Conservation (phyloP, 2,797 vertebrate species). For the Gymnopithys bicolor region DNA sequence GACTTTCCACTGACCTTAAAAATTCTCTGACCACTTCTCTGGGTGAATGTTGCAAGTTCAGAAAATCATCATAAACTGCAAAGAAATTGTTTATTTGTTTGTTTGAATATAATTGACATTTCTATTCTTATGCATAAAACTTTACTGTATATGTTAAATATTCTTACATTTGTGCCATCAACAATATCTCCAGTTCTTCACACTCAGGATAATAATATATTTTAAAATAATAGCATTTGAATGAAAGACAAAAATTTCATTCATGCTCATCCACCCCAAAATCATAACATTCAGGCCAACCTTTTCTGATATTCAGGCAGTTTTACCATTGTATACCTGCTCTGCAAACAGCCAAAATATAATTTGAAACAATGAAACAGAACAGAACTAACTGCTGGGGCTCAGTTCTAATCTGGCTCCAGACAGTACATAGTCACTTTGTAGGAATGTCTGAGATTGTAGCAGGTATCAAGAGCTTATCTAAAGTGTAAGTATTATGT, state of each 20-base stretch:
- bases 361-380: neutral
- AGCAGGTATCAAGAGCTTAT: neutral
- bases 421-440: neutral
- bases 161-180: neutral
- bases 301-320: neutral
- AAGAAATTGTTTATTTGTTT: neutral
- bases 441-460: neutral
- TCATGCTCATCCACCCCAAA: neutral
- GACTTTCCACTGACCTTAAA: neutral
- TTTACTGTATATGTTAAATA: neutral
- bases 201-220: neutral
- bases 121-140: neutral
- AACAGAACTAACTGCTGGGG: neutral
- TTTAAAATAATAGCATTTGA: neutral
- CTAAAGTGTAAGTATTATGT: neutral
- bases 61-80: neutral
- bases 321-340: neutral
- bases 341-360: neutral
- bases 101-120: neutral
- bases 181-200: neutral
- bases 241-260: neutral
- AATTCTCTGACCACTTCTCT: neutral
- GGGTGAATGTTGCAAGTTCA: neutral
- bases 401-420: neutral
- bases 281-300: neutral